Evolutionary conservation across 2,888 invertebrate genomes (phyloP), one percentile per base, ranked within the genome.

Genomic region (Oithona nana): DNA sequence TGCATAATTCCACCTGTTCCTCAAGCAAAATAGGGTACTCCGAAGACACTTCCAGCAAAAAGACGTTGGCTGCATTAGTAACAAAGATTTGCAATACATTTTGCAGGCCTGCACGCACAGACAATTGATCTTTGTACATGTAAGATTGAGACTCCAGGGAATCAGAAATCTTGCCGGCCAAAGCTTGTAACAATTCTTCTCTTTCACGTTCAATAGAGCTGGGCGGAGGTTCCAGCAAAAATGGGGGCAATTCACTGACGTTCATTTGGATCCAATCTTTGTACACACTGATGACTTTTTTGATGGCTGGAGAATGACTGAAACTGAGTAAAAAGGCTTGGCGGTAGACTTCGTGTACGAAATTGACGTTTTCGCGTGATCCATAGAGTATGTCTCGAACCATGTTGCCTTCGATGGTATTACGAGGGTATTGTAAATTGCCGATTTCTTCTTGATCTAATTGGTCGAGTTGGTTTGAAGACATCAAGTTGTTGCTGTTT

Each of bases 1-100:
- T 94, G 76, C 94, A 94, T 64, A 92, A 85, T 74, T 95, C 94
- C 0, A 93, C 93, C 75, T 92, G 92, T 71, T 92, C 90, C 70
- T 90, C 89, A 39, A 89, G 73, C 64, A 88, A 77, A 60, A 82
- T 80, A 4, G 64, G 58, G 31, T 68, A 66, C 22, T 66, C 67
- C 0, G 78, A 74, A 63, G 78, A 66, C 60, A 49, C 71, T 68
- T 83, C 81, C 54, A 88, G 78, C 64, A 92, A 79, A 77, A 95
- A 95, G 65, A 94, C 92, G 74, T 92, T 88, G 16, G 93, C 86
- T 2, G 94, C 89, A 77, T 94, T 90, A 59, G 90, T 92, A 75
- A 94, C 88, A 74, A 94, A 95, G 64, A 88, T 77, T 76, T 86
- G 86, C 49, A 88, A 75, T 4, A 86, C 79, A 73, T 86, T 87